These are phyloP conservation scores for Pachypanchax playfairii DNA, from an alignment of 2,113 vertebrate genomes.

Conservation along the genomic window DNA sequence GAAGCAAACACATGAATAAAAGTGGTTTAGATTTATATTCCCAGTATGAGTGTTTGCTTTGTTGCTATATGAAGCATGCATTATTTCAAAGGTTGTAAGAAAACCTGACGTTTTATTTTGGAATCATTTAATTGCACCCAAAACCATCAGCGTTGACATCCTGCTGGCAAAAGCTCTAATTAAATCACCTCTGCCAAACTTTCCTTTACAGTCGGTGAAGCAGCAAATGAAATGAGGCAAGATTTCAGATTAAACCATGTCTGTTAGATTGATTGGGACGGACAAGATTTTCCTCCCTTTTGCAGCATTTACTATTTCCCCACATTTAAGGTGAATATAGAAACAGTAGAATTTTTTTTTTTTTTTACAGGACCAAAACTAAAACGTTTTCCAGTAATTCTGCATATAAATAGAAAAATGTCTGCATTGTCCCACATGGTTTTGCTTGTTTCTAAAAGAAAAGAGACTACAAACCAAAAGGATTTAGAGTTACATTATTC, in stretches of 20 bases:
- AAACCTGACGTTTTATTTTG: neutral
- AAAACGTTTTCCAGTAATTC: conserved; percentile 16
- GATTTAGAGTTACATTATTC: conserved; percentile 13
- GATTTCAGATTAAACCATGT: conserved; percentile 6
- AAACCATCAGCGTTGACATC: neutral
- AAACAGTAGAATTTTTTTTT: neutral
- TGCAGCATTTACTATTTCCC: neutral
- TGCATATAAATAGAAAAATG: conserved; percentile 1
- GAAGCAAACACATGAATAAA: neutral
- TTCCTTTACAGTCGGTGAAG: conserved; percentile 7
- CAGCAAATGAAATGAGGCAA: conserved; percentile 13
- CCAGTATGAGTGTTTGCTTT: conserved; percentile 2
- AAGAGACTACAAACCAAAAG: conserved; percentile 33
- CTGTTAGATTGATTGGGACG: neutral
- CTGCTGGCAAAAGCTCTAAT: neutral
- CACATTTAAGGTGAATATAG: conserved; percentile 1
- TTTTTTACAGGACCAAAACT: conserved; percentile 28
- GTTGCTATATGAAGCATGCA: neutral
- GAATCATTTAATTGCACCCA: neutral
- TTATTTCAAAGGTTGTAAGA: neutral
- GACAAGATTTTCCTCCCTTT: neutral
- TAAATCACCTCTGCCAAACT: neutral
- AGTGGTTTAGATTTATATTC: neutral
- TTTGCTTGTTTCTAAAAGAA: conserved; percentile 2
- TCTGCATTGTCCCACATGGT: conserved; percentile 17